A percentile compares a stretch with the other conserved stretches of the same genome.
These are phyloP conservation scores for Ephialtes manifestator DNA, from an alignment of 2,888 invertebrate species.

Conservation along the genomic window DNA sequence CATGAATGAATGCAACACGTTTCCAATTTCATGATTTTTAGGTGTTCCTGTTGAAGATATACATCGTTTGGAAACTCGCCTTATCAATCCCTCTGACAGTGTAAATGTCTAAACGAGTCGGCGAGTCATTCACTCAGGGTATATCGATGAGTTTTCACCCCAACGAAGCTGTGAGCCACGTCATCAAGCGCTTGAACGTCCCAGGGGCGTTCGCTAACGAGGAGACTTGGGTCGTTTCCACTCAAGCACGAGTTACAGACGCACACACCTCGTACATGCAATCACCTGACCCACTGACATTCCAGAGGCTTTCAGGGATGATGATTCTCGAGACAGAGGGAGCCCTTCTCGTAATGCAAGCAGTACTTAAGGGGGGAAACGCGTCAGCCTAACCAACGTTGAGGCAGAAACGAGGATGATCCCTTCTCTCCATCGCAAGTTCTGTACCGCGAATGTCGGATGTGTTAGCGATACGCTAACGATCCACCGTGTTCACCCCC, in stretches of 20 bases:
- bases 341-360: constrained; percentile 62
- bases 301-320: constrained; percentile 71
- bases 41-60: neutral
- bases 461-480: constrained; percentile 83
- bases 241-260: constrained; percentile 28
- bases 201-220: constrained; percentile 78
- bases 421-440: constrained; percentile 40
- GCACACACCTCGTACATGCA: constrained; percentile 71
- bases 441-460: constrained; percentile 77
- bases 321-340: constrained; percentile 44
- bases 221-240: constrained; percentile 76
- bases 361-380: constrained; percentile 50
- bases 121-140: constrained; percentile 46
- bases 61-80: neutral
- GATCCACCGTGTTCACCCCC: constrained; percentile 73
- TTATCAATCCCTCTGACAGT: constrained; percentile 13
- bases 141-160: constrained; percentile 45
- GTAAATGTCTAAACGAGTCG: constrained; percentile 26
- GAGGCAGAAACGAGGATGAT: constrained; percentile 31
- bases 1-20: too few species aligned
- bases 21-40: neutral
- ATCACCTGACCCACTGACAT: constrained; percentile 81
- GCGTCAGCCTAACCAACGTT: constrained; percentile 12
- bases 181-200: constrained; percentile 33
- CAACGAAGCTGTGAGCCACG: constrained; percentile 16